phyloP scores from a whole-genome alignment of 2,888 invertebrate genomes.

The Ormyrus rosae region DNA sequence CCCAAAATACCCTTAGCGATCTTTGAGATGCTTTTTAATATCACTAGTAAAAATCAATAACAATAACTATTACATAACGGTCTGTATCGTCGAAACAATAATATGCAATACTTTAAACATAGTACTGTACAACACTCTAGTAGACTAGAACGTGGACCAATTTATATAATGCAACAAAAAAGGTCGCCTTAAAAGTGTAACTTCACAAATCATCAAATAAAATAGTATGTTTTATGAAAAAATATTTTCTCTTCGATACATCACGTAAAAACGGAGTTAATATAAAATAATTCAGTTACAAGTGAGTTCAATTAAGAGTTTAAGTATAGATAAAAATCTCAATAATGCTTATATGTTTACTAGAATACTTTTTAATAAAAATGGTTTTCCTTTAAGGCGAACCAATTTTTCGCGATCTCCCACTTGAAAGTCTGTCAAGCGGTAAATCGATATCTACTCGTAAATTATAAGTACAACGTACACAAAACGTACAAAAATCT shows the following conservation, averaged over 20 bases:
- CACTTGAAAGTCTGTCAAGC: conserved; percentile 30
- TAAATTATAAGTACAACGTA: conserved; percentile 49
- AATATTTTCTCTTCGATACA: conserved; percentile 29
- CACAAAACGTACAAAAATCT: conserved; percentile 48
- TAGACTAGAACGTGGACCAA: conserved; percentile 55
- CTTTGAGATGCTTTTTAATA: conserved; percentile 48
- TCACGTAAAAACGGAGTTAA: conserved; percentile 19
- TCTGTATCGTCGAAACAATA: conserved; percentile 50
- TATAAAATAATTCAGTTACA: conserved; percentile 37
- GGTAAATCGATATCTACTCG: conserved; percentile 26
- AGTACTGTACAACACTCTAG: conserved; percentile 51
- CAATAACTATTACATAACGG: conserved; percentile 54
- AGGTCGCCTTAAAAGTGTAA: conserved; percentile 24
- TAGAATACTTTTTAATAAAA: conserved; percentile 22
- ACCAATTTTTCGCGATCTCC: conserved; percentile 27
- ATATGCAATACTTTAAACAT: conserved; percentile 48
- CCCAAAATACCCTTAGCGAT: conserved; percentile 49
- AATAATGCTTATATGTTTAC: not conserved
- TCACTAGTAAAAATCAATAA: conserved; percentile 55
- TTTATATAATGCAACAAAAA: conserved; percentile 29
- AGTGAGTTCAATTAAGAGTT: conserved; percentile 11
- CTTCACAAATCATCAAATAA: conserved; percentile 20
- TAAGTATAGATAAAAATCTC: conserved; percentile 13
- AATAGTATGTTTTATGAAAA: conserved; percentile 23
- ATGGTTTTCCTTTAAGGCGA: conserved; percentile 20